Conservation (phyloP, 2,888 invertebrate genomes). For the Pammene aurita region DNA sequence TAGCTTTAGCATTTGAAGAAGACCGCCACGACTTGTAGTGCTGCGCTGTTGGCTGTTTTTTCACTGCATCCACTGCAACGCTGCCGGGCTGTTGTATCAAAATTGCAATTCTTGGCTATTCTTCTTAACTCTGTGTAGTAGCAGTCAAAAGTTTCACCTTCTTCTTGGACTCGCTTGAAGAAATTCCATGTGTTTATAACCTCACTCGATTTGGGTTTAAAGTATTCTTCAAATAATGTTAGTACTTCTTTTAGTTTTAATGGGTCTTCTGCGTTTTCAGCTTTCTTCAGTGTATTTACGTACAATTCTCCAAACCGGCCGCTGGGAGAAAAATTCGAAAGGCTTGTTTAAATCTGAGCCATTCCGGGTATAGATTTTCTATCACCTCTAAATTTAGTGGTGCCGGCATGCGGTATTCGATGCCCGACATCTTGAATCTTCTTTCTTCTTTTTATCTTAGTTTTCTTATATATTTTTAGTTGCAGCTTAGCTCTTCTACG, state of each 20-base stretch:
- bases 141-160: neutral
- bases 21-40: neutral
- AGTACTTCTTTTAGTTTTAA: neutral
- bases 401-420: neutral
- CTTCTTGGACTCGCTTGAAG: neutral
- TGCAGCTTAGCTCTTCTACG: no score
- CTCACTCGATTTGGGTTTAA: conserved; percentile 12
- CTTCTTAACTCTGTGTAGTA: neutral
- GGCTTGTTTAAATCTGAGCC: neutral
- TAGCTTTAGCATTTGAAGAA: neutral
- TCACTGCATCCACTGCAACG: neutral
- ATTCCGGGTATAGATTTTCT: neutral
- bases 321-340: neutral
- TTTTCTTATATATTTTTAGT: no score
- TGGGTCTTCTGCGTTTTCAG: neutral
- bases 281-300: neutral
- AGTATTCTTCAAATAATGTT: neutral
- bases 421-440: neutral
- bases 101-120: neutral
- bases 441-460: no score
- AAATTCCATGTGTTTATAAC: neutral
- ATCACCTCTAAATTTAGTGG: neutral
- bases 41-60: neutral
- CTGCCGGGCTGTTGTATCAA: neutral
- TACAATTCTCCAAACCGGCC: neutral